Percentiles rank a stretch among this genome's conserved stretches.
These are phyloP conservation scores for Meandrusa payeni DNA, from an alignment of 2,888 invertebrate genomes.

Conservation along the genomic window DNA sequence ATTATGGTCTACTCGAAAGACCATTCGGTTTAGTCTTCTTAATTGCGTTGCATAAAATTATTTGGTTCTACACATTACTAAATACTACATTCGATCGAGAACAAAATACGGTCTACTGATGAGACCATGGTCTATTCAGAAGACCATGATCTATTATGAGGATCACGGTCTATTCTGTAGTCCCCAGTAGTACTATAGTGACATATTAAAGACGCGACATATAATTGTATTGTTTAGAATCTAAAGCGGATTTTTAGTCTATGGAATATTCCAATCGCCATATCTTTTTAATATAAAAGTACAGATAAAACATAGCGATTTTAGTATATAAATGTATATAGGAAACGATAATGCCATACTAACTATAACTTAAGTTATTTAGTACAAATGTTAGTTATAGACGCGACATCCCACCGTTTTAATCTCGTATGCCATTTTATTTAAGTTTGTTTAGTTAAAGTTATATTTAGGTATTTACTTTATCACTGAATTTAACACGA, in stretches of 20 bases:
- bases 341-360: constrained; percentile 51
- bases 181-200: not conserved
- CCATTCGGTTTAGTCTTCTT: too few relatives aligned
- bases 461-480: too few relatives aligned
- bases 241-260: not conserved
- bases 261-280: constrained; percentile 12
- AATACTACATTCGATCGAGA: too few relatives aligned
- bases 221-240: not conserved
- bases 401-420: constrained; percentile 43
- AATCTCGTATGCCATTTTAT: constrained; percentile 31
- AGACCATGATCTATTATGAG: too few relatives aligned
- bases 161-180: constrained; percentile 25
- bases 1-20: constrained; percentile 26
- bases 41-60: too few relatives aligned
- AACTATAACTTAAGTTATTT: constrained; percentile 41
- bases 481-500: too few relatives aligned
- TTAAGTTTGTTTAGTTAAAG: too few relatives aligned
- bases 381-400: constrained; percentile 45
- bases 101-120: constrained; percentile 21
- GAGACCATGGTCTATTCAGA: constrained; percentile 11
- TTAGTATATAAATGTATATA: constrained; percentile 40
- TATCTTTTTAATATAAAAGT: constrained; percentile 23
- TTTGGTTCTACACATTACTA: too few relatives aligned
- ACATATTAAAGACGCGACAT: not conserved
- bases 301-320: constrained; percentile 20